phyloP scores from a whole-genome alignment of 2,797 vertebrate species.

The Rhyacichthys aspro region DNA sequence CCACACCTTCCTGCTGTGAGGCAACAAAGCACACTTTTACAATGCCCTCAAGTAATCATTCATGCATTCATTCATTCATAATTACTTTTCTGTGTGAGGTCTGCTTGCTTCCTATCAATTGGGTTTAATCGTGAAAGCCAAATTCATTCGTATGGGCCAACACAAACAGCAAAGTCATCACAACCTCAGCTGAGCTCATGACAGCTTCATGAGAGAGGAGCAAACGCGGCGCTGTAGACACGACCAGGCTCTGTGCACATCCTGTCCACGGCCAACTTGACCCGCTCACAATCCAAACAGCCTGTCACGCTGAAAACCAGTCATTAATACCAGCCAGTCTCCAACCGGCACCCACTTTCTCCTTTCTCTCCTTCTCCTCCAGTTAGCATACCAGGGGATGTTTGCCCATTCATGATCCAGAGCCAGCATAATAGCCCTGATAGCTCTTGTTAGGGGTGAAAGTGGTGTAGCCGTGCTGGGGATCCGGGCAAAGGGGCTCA shows the following conservation, averaged over 20 bases:
- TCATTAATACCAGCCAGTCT: conserved; percentile 64
- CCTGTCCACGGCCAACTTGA: conserved; percentile 43
- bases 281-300: conserved; percentile 62
- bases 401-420: conserved; percentile 68
- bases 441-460: conserved; percentile 54
- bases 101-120: conserved; percentile 11
- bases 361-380: conserved; percentile 47
- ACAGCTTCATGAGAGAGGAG: conserved; percentile 64
- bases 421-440: conserved; percentile 68
- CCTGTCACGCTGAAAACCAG: conserved; percentile 45
- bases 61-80: no score
- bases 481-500: conserved; percentile 55
- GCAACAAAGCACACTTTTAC: no score
- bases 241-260: conserved; percentile 44
- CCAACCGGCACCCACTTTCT: conserved; percentile 62
- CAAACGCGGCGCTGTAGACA: conserved; percentile 39
- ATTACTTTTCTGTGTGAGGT: conserved; percentile 13
- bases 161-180: conserved; percentile 56
- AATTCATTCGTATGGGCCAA: conserved; percentile 50
- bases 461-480: conserved; percentile 36
- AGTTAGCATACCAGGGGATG: conserved; percentile 63
- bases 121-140: conserved; percentile 31
- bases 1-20: no score
- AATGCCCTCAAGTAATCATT: no score
- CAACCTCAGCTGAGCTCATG: conserved; percentile 37